A percentile compares a stretch with the other conserved stretches of the same genome.
Conservation (phyloP, 2,797 vertebrate species). For the Clamator glandarius region DNA sequence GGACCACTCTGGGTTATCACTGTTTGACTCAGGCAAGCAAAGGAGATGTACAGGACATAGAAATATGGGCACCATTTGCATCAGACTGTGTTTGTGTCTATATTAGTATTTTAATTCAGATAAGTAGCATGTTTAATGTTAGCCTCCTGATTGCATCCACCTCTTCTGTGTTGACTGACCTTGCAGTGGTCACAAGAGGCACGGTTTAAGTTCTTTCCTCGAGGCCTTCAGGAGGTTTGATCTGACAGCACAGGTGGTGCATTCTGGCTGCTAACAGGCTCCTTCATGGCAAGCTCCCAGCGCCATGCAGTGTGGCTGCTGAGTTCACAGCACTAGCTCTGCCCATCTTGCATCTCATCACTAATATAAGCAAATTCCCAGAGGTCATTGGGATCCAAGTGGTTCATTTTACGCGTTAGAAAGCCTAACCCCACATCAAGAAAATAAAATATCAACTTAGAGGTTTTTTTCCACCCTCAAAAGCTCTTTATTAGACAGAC, state of each 20-base stretch:
- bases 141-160: background rate
- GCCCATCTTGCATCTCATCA: background rate
- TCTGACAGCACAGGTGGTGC: fast-evolving
- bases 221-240: fast-evolving
- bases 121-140: background rate
- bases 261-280: fast-evolving
- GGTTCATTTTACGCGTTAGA: background rate
- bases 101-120: background rate
- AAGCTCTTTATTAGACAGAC: background rate
- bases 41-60: background rate
- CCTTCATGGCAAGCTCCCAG: background rate
- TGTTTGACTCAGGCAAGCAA: fast-evolving
- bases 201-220: background rate
- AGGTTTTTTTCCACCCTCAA: background rate
- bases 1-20: background rate
- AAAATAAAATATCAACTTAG: background rate
- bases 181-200: background rate
- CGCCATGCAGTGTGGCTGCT: fast-evolving
- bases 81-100: background rate
- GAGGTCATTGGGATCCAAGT: background rate
- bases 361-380: background rate
- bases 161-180: background rate
- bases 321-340: background rate
- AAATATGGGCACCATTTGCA: fast-evolving
- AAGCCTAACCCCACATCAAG: background rate